phyloP scores from a whole-genome alignment of 2,888 invertebrate genomes.

The Dryomyza anilis region DNA sequence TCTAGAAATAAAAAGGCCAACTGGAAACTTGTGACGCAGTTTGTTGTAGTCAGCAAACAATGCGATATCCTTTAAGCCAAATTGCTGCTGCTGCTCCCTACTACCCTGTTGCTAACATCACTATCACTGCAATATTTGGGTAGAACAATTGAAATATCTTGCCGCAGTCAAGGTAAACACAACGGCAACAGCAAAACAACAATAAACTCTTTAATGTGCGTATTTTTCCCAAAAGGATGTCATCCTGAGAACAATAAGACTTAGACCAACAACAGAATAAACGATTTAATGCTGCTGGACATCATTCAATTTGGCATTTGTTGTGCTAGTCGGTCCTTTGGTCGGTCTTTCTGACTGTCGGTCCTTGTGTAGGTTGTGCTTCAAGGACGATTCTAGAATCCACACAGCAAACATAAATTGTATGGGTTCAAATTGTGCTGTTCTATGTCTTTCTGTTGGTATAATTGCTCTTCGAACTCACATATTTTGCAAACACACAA shows the following conservation, averaged over 20 bases:
- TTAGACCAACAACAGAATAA: neutral
- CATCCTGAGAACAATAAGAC: neutral
- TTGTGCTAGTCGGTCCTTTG: no score
- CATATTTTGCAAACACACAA: no score
- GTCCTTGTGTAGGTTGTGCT: no score
- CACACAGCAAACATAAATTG: no score
- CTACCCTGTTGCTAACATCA: neutral
- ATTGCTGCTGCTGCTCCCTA: neutral
- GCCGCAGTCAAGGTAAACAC: neutral
- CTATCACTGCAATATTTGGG: neutral
- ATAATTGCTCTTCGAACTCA: no score
- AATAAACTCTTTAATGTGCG: neutral
- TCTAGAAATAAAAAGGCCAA: neutral
- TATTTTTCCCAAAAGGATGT: neutral
- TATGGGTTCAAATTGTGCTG: no score
- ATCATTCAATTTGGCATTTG: no score
- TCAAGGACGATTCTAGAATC: no score
- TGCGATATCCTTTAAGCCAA: conserved; percentile 3
- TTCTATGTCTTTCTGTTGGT: no score
- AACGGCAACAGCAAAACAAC: neutral
- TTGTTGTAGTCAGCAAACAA: neutral
- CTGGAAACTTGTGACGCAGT: neutral
- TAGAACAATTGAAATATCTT: neutral
- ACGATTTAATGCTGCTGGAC: neutral
- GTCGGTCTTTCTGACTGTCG: no score